Conservation (phyloP, 1,140 invertebrate species). For the Monochamus saltuarius region DNA sequence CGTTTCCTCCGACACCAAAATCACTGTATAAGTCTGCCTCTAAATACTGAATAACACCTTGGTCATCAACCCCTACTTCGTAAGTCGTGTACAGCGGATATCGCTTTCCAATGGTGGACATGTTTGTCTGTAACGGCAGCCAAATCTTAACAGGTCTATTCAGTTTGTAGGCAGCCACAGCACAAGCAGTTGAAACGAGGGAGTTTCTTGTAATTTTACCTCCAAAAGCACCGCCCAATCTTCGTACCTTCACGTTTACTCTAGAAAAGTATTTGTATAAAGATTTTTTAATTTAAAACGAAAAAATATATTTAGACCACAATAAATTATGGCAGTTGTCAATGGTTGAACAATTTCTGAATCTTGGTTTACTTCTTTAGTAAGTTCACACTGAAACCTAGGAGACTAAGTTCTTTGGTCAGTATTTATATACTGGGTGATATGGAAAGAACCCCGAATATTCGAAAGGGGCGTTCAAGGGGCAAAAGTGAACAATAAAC, state of each 20-base stretch:
- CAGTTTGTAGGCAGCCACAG: conserved; percentile 60
- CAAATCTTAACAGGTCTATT: conserved; percentile 61
- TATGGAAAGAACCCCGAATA: no score
- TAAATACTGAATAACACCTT: conserved; percentile 69
- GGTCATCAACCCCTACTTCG: conserved; percentile 66
- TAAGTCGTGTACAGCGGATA: conserved; percentile 58
- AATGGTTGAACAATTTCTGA: no score
- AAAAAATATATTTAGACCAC: no score
- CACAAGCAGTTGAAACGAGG: conserved; percentile 56
- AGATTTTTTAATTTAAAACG: no score
- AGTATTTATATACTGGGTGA: no score
- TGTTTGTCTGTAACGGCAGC: conserved; percentile 64
- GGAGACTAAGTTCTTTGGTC: no score
- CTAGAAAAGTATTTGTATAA: conserved; percentile 16
- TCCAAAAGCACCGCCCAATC: conserved; percentile 74
- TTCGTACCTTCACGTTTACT: conserved; percentile 59
- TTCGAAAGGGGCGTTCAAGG: no score
- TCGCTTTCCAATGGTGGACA: conserved; percentile 63
- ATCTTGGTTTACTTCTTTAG: no score
- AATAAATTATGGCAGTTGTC: no score
- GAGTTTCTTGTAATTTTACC: conserved; percentile 58
- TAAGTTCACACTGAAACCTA: no score
- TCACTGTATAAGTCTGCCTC: conserved; percentile 43
- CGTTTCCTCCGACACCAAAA: conserved; percentile 27
- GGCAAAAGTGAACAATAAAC: no score